phyloP scores from a whole-genome alignment of 2,797 vertebrate species.

The Tokudaia muenninki region DNA sequence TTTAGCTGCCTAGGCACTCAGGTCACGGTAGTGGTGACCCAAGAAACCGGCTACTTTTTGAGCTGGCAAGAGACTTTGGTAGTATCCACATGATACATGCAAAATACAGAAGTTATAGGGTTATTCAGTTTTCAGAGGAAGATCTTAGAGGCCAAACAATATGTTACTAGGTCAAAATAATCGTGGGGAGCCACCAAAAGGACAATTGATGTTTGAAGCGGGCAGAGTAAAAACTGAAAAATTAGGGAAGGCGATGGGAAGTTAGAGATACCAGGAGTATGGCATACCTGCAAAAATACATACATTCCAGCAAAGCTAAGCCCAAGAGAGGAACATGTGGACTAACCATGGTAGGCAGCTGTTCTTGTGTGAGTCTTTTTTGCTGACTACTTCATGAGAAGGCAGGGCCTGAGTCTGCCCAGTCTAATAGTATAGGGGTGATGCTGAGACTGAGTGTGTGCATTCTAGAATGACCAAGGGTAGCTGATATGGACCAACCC shows the following conservation, averaged over 20 bases:
- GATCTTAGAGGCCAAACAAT: not conserved
- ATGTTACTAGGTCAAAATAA: not conserved
- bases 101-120: not conserved
- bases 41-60: not conserved
- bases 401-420: not conserved
- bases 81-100: not conserved
- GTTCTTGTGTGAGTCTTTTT: no score
- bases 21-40: not conserved
- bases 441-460: not conserved
- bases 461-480: not conserved
- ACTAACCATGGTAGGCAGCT: no score
- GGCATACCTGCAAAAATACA: not conserved
- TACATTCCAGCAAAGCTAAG: not conserved
- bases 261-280: not conserved
- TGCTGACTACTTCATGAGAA: not conserved
- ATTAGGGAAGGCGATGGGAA: not conserved
- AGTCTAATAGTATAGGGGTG: not conserved
- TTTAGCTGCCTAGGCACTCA: not conserved
- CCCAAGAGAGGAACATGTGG: not conserved
- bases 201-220: not conserved
- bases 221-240: not conserved
- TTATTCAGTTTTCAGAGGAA: not conserved
- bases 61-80: not conserved
- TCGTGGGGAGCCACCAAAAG: not conserved
- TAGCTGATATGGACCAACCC: accelerated